Base-by-base conservation (phyloP, 2,888 invertebrate species). In the Agonopterix subpropinquella region DNA sequence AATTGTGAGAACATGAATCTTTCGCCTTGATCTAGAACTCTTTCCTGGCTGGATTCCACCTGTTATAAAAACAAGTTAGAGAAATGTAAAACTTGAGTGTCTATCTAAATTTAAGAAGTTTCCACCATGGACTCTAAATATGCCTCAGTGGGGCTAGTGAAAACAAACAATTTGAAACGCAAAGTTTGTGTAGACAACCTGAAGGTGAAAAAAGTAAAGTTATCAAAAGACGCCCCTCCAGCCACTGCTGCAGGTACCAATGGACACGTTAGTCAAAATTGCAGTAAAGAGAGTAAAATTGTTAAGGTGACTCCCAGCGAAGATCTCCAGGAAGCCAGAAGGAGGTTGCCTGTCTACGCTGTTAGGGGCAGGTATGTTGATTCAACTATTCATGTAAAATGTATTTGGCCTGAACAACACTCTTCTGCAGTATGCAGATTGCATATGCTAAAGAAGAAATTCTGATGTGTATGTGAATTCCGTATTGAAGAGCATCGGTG, bases 271-370 rank as follows among this genome's bases (percentile, higher is more conserved):
- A 11, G 18, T 51, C 50, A 50, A 44, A 56, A 58, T 51, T 37
- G 52, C 55, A 46, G 50, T 55, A 11, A 57, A 60, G n/a, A 58
- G 53, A 35, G 51, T n/a, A 39, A 39, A 42, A 11, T 56, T 52
- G 51, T 49, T 11, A 64, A 62, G 48, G 28, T 48, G 8, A 47
- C 44, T 47, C 45, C 44, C 8, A 47, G 49, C 47, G 76, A 78
- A 55, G 65, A 77, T 56, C 50, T 86, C 35, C 73, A 78, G 45
- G 82, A 87, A 56, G 77, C 82, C 42, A 82, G 90, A 18, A 84
- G 76, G 60, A 71, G 75, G 13, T 62, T 91, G 51, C 91, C 91
- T n/a, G 91, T 91, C 0, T 90, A 85, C 56, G 71, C 77, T 57
- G 90, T 90, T 10, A 75, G 82, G 47, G 73, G 76, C 55, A 81